Evolutionary conservation across 2,113 vertebrate species (phyloP).

Genomic region (Albula goreensis): DNA sequence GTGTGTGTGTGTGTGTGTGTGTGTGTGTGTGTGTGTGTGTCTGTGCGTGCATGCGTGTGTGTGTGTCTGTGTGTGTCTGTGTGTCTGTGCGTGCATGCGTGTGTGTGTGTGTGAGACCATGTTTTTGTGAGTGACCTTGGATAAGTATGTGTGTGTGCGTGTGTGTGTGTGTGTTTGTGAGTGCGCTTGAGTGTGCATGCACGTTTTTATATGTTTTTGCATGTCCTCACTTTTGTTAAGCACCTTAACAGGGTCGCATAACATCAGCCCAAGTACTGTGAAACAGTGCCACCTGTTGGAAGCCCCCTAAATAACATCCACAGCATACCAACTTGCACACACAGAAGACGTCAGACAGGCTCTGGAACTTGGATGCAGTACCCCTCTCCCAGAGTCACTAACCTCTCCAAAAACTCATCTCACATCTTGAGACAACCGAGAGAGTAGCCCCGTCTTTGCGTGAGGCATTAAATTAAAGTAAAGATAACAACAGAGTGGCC

Average conservation of each 20-base stretch:
- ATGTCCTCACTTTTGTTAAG: not conserved
- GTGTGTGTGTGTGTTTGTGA: not conserved
- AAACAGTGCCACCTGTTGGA: slow-evolving; percentile 14
- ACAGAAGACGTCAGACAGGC: not conserved
- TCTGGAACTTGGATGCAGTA: not conserved
- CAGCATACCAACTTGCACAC: not conserved
- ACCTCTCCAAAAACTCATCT: not conserved
- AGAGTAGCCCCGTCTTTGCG: not conserved
- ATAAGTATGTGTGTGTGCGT: not conserved
- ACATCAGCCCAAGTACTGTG: not conserved
- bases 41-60: slow-evolving; percentile 14
- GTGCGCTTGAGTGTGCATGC: not conserved
- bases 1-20: not conserved
- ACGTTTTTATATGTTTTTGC: not conserved
- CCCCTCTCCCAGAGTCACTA: not conserved
- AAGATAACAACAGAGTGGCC: not conserved
- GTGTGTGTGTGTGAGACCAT: not conserved
- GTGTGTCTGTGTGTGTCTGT: slow-evolving; percentile 16
- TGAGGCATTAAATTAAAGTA: not conserved
- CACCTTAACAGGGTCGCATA: not conserved
- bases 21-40: not conserved
- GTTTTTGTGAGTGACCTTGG: not conserved
- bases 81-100: slow-evolving; percentile 13
- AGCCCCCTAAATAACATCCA: not conserved
- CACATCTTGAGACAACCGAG: not conserved